Base-by-base conservation (phyloP, 2,888 invertebrate species). In the Idaea aversata region DNA sequence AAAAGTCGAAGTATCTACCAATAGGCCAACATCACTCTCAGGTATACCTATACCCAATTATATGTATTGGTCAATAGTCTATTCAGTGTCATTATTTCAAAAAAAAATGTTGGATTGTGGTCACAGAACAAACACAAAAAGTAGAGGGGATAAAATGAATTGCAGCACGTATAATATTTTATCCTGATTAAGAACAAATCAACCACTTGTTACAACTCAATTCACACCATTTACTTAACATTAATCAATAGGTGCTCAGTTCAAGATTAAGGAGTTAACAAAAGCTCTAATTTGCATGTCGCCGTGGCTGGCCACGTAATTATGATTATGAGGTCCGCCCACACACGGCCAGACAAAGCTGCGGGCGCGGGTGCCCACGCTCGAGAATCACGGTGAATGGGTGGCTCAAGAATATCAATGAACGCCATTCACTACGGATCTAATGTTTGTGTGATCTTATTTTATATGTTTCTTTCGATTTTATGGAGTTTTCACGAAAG, bases 351-450 rank as follows among this genome's bases (percentile, higher is more conserved):
- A 47, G 47, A 47, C 65, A 66, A 15, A 61, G 70, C 78, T 72
- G 76, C 80, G 77, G 79, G 82, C 81, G 47, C 81, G 47, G 78
- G 71, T 66, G 70, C 80, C 79, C 77, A 77, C 78, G 77, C 78
- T 47, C 63, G 36, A 47, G 35, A 67, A 67, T 65, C 70, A 34
- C 61, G 47, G 71, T 79, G 78, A 77, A 79, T 77, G 79, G 75
- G 72, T 16, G 63, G 69, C 64, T 67, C 47, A 47, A 7, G 59
- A 61, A 69, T 65, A 69, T 76, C 74, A 75, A 74, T 76, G 76
- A 64, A 72, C 72, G 67, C 69, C 47, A 47, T 47, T 47, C 47
- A 47, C 47, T 47, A 47, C 47, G 47, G 10, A 10, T 10, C 47
- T 47, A 6, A 47, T 10, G 47, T 47, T 36, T 47, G 47, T 47